Percentiles rank a stretch among this genome's conserved stretches.
Evolutionary conservation across 2,113 vertebrate species (phyloP).

Genomic region (Mesoclemmys tuberculata): DNA sequence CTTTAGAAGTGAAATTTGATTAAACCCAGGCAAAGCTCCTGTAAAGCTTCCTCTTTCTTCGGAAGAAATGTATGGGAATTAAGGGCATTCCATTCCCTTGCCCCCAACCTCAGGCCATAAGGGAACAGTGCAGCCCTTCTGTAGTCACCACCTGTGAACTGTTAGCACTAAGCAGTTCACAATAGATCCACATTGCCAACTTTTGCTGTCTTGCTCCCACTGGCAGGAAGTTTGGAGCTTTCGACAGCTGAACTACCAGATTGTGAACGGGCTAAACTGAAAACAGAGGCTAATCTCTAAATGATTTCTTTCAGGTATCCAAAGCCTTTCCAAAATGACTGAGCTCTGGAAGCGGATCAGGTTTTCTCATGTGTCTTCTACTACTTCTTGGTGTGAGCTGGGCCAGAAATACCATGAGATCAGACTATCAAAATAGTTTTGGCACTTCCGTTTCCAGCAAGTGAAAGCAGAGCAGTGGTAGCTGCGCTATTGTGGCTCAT

Average conservation of each 20-base stretch:
- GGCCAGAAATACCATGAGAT: background rate
- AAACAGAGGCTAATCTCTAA: rapidly evolving
- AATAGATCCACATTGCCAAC: rapidly evolving
- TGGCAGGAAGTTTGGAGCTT: background rate
- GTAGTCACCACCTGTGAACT: too few relatives aligned
- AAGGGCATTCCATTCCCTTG: too few relatives aligned
- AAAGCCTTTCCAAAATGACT: background rate
- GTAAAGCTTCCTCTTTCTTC: too few relatives aligned
- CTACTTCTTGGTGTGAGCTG: rapidly evolving
- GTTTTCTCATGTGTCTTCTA: rapidly evolving
- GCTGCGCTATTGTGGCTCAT: rapidly evolving
- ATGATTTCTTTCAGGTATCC: rapidly evolving
- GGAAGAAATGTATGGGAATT: too few relatives aligned
- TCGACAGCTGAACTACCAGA: background rate
- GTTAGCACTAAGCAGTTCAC: rapidly evolving
- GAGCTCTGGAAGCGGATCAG: rapidly evolving
- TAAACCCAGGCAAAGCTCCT: too few relatives aligned
- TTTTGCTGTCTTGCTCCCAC: background rate
- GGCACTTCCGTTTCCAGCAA: rapidly evolving
- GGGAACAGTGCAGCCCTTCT: too few relatives aligned
- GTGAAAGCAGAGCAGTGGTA: background rate
- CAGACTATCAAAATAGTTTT: background rate
- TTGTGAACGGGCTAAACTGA: background rate
- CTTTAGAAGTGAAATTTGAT: too few relatives aligned
- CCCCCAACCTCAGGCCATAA: too few relatives aligned